Conservation (phyloP, 2,888 invertebrate species). For the Himalopsyche tibetana region DNA sequence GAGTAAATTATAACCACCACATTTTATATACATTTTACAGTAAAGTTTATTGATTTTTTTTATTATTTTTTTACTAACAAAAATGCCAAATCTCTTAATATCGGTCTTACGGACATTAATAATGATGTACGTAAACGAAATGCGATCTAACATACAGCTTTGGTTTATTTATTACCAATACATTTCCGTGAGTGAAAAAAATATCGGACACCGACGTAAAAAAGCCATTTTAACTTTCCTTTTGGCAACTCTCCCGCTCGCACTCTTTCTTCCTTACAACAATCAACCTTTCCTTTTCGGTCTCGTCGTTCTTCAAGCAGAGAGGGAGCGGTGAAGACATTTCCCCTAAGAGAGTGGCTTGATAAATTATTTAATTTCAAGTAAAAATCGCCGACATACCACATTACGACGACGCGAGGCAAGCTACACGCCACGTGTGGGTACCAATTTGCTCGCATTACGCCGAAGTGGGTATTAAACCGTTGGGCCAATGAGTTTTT, state of each 20-base stretch:
- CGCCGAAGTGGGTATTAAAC: conserved; percentile 29
- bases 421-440: conserved; percentile 47
- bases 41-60: neutral
- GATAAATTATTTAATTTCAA: conserved; percentile 64
- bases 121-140: conserved; percentile 42
- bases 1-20: no score
- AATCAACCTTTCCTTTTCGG: conserved; percentile 42
- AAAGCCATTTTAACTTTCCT: conserved; percentile 35
- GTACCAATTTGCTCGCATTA: conserved; percentile 39
- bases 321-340: conserved; percentile 41
- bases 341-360: conserved; percentile 57
- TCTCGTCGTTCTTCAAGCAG: conserved; percentile 21
- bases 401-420: conserved; percentile 46
- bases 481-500: conserved; percentile 42
- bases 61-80: neutral
- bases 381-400: conserved; percentile 63
- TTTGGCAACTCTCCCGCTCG: neutral
- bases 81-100: neutral
- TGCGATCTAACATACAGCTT: conserved; percentile 29
- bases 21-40: neutral
- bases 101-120: neutral
- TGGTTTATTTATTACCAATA: conserved; percentile 42
- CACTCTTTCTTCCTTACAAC: conserved; percentile 13
- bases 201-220: conserved; percentile 38
- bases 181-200: conserved; percentile 42